Percentiles rank a stretch among this genome's conserved stretches.
phyloP scores from a whole-genome alignment of 2,888 invertebrate species.

The Trachelus iudaicus region DNA sequence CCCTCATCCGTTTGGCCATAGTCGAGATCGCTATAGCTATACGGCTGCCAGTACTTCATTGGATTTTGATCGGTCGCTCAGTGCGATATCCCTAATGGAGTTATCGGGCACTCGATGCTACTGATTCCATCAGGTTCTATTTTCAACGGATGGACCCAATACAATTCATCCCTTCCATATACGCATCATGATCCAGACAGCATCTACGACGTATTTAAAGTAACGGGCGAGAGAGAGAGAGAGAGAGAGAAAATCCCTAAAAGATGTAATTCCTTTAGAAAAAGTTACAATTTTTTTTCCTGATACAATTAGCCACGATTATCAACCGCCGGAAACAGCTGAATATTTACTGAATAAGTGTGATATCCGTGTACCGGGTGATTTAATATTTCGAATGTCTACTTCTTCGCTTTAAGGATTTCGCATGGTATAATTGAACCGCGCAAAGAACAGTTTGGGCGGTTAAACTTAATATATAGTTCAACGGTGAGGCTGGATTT shows the following conservation, averaged over 20 bases:
- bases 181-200: not conserved
- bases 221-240: not conserved
- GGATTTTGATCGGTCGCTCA: conserved; percentile 28
- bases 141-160: not conserved
- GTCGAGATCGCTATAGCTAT: not conserved
- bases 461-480: not conserved
- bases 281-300: not conserved
- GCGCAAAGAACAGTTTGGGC: not conserved
- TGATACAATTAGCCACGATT: not conserved
- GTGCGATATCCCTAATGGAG: conserved; percentile 27
- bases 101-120: conserved; percentile 24
- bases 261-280: not conserved
- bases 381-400: not conserved
- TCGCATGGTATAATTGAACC: not conserved
- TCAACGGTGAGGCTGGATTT: not conserved
- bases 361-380: not conserved
- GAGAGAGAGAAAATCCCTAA: not conserved
- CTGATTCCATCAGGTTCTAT: not conserved
- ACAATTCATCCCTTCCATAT: not conserved
- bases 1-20: not conserved
- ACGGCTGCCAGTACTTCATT: conserved; percentile 27
- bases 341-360: not conserved
- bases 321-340: not conserved
- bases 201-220: not conserved
- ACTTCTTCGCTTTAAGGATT: not conserved